Conservation (phyloP, 1,140 invertebrate species). For the Parapsyche elsis region DNA sequence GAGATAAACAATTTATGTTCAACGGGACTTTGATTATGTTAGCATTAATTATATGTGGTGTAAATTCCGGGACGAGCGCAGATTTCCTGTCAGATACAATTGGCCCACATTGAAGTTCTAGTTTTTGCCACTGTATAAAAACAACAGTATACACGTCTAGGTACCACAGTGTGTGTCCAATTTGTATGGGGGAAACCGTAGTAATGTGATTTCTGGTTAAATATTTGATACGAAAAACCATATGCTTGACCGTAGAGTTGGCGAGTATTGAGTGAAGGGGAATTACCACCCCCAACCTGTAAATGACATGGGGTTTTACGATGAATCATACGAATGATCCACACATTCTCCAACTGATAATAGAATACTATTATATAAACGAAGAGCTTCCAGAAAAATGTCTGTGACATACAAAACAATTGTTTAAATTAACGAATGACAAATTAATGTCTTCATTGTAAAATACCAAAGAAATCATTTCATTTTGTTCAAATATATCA, state of each 20-base stretch:
- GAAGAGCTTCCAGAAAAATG: not conserved
- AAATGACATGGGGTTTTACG: constrained; percentile 1
- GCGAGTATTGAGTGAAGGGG: constrained; percentile 4
- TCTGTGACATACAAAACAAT: not conserved
- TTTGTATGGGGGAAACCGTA: no score
- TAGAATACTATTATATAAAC: not conserved
- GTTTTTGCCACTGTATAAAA: no score
- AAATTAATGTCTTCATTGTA: no score
- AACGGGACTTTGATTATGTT: no score
- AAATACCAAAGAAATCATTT: no score
- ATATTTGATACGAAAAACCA: constrained; percentile 15
- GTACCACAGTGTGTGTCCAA: not conserved
- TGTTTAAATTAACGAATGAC: no score
- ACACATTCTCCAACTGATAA: not conserved
- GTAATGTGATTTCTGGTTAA: not conserved
- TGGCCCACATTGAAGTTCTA: no score
- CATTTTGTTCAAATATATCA: no score
- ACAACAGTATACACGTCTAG: not conserved
- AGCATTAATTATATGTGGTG: no score
- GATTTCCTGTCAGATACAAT: no score
- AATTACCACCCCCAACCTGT: not conserved
- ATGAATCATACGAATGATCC: not conserved
- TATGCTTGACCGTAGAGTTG: not conserved
- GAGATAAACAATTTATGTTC: no score
- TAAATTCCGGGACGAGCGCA: no score